Percentiles rank a stretch among this genome's conserved stretches.
Conservation (phyloP, 2,797 vertebrate genomes). For the Lagorchestes hirsutus region DNA sequence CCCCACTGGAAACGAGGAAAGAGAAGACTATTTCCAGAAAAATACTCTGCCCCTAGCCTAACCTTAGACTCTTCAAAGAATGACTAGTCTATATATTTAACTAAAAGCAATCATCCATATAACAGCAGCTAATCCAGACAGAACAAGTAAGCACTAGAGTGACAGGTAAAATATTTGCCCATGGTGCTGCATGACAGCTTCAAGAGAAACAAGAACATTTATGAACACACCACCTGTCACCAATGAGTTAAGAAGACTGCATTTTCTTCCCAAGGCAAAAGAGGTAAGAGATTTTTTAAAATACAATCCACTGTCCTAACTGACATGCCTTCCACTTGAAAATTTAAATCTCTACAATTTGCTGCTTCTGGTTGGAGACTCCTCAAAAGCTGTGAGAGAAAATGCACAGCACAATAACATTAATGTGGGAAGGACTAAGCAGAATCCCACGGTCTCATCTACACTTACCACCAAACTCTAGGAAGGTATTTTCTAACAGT, state of each 20-base stretch:
- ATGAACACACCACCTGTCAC: not conserved
- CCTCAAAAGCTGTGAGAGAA: not conserved
- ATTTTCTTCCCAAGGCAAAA: not conserved
- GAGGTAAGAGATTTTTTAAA: not conserved
- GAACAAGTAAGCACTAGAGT: not conserved
- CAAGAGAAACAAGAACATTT: not conserved
- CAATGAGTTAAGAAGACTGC: not conserved
- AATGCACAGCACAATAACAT: not conserved
- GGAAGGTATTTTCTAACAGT: not conserved
- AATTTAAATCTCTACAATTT: not conserved
- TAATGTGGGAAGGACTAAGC: not conserved
- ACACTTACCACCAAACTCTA: not conserved
- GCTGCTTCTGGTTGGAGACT: not conserved
- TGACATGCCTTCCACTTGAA: not conserved
- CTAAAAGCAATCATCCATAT: not conserved
- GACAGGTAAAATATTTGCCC: not conserved
- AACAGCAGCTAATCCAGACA: not conserved
- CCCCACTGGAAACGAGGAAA: not conserved
- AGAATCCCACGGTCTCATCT: not conserved
- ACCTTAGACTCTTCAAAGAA: constrained; percentile 6
- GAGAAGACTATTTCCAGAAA: not conserved
- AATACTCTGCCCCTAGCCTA: not conserved
- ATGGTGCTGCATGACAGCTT: not conserved
- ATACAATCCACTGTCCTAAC: not conserved
- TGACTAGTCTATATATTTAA: not conserved